Evolutionary conservation across 23 tunicate genomes (phyloP).

Genomic region (Botrylloides violaceus): DNA sequence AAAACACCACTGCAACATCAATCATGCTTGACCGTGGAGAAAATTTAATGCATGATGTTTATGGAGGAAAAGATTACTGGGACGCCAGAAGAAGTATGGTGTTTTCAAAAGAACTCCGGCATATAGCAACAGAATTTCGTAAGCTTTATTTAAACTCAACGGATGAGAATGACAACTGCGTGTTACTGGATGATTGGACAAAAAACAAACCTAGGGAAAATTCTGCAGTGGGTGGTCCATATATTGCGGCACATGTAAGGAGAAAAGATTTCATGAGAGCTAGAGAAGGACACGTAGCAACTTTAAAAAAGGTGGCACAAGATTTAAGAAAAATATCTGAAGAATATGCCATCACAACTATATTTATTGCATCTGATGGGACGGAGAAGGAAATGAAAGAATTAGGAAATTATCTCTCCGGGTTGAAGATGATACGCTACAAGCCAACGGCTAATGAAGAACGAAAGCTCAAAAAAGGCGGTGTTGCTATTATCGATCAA

Average conservation of each 20-base stretch:
- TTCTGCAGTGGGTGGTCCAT: conserved; percentile 82
- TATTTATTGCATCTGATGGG: conserved; percentile 96
- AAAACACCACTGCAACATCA: conserved; percentile 88
- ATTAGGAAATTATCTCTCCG: conserved; percentile 53
- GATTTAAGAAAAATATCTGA: conserved; percentile 43
- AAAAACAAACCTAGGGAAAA: conserved; percentile 39
- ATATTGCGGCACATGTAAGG: conserved; percentile 90
- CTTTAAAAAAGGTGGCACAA: conserved; percentile 53
- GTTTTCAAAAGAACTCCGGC: conserved; percentile 42
- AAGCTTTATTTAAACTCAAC: conserved; percentile 45
- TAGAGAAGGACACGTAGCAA: conserved; percentile 66
- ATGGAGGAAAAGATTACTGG: conserved; percentile 90
- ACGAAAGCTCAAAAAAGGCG: conserved; percentile 81
- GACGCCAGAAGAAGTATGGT: conserved; percentile 89
- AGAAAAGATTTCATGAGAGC: conserved; percentile 88
- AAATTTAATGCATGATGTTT: conserved; percentile 80
- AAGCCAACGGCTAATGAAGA: conserved; percentile 56
- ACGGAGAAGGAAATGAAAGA: conserved; percentile 77
- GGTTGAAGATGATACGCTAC: conserved; percentile 50
- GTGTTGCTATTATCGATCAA: conserved; percentile 93
- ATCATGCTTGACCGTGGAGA: conserved; percentile 91
- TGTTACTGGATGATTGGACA: conserved; percentile 63
- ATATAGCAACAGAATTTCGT: conserved; percentile 60
- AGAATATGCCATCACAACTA: conserved; percentile 56
- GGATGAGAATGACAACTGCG: conserved; percentile 75